Percentiles rank a stretch among this genome's conserved stretches.
phyloP scores from a whole-genome alignment of 2,113 vertebrate genomes.

The Pimephales promelas region DNA sequence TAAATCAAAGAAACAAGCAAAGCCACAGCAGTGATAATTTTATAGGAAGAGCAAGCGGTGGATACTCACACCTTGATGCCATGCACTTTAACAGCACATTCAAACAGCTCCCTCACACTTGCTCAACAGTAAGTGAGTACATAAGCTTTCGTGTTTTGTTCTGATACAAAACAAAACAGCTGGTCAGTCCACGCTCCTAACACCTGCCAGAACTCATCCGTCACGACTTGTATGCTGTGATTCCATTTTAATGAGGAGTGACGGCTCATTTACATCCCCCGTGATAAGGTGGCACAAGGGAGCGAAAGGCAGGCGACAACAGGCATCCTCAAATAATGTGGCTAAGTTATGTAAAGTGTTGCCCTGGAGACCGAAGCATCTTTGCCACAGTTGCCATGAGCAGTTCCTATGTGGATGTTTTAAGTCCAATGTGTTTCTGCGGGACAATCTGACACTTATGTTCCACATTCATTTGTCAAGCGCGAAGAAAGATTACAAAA shows the following conservation, averaged over 20 bases:
- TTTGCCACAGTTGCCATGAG: background rate
- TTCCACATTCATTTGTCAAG: background rate
- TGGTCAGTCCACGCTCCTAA: background rate
- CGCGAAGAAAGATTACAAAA: background rate
- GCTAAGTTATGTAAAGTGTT: background rate
- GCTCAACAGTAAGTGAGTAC: background rate
- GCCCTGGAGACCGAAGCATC: background rate
- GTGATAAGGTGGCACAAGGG: background rate
- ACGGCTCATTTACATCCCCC: background rate
- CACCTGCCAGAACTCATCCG: conserved; percentile 7
- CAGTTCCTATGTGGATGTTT: background rate
- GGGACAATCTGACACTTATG: background rate
- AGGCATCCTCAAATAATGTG: background rate
- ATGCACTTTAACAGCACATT: background rate
- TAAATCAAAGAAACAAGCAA: too few species aligned
- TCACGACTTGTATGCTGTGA: conserved; percentile 9
- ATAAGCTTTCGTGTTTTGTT: background rate
- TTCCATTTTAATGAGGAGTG: conserved; percentile 19
- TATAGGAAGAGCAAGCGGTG: background rate
- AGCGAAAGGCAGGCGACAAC: background rate
- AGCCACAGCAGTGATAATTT: background rate
- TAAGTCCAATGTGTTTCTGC: background rate
- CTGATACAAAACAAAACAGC: conserved; percentile 24
- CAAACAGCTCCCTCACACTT: background rate
- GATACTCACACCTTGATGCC: background rate